phyloP scores from a whole-genome alignment of 1,140 invertebrate species.

The Pseudomyrmex flavicornis region DNA sequence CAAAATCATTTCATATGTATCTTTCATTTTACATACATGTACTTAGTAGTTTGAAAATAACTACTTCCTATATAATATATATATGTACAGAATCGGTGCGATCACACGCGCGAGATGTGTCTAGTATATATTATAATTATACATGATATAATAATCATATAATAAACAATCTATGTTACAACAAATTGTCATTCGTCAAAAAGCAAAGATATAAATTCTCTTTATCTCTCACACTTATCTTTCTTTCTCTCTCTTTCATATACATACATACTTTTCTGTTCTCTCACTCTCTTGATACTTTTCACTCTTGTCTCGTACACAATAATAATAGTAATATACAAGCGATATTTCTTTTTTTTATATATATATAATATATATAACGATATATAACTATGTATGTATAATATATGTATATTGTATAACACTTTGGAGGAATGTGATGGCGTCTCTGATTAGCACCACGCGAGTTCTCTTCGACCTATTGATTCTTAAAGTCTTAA shows the following conservation, averaged over 20 bases:
- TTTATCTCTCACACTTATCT: constrained; percentile 72
- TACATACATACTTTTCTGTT: constrained; percentile 66
- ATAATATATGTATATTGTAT: constrained; percentile 80
- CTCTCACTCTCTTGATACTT: constrained; percentile 59
- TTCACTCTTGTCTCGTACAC: constrained; percentile 71
- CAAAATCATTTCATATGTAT: constrained; percentile 81
- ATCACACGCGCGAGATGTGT: constrained; percentile 57
- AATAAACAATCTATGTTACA: constrained; percentile 82
- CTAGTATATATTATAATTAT: constrained; percentile 72
- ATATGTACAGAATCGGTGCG: constrained; percentile 84
- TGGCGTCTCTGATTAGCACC: constrained; percentile 82
- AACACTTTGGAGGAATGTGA: constrained; percentile 86
- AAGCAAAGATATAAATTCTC: constrained; percentile 84
- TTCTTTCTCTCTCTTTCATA: constrained; percentile 75
- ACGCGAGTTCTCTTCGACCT: constrained; percentile 74
- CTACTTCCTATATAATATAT: constrained; percentile 74
- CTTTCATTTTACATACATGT: constrained; percentile 81
- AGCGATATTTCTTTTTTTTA: constrained; percentile 75
- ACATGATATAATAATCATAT: constrained; percentile 67
- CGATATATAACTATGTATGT: constrained; percentile 72
- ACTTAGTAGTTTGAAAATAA: constrained; percentile 84
- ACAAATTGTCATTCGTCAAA: constrained; percentile 72
- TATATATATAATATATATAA: constrained; percentile 73
- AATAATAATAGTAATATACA: constrained; percentile 78
- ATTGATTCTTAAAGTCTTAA: constrained; percentile 17